A percentile compares a stretch with the other conserved stretches of the same genome.
Evolutionary conservation across 2,113 vertebrate species (phyloP).

Genomic region (Dasyurus viverrinus): DNA sequence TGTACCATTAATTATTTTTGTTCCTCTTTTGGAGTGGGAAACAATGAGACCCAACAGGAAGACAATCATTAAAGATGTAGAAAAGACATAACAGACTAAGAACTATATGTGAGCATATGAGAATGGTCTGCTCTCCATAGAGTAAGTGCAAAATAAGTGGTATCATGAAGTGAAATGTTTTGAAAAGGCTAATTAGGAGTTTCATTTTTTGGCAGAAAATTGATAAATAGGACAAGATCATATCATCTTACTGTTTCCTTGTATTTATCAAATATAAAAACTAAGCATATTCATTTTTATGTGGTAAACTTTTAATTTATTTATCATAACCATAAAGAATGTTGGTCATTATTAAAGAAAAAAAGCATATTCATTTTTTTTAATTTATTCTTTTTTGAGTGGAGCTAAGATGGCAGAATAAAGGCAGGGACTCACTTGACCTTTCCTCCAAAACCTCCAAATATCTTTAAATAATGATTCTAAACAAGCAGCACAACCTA

Average conservation of each 20-base stretch:
- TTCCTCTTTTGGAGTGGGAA: background rate
- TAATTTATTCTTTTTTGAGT: slow-evolving; percentile 57
- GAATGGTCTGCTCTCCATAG: background rate
- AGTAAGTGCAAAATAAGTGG: background rate
- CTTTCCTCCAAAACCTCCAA: no score
- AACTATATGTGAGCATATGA: background rate
- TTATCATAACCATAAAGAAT: slow-evolving; percentile 31
- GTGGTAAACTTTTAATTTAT: slow-evolving; percentile 7
- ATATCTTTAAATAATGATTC: no score
- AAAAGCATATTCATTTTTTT: slow-evolving; percentile 51
- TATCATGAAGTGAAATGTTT: background rate
- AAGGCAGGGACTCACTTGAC: no score
- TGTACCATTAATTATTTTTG: background rate
- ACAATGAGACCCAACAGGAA: background rate
- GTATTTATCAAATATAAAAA: slow-evolving; percentile 11
- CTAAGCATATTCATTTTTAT: slow-evolving; percentile 21
- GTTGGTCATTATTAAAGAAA: slow-evolving; percentile 22
- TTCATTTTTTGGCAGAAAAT: slow-evolving; percentile 5
- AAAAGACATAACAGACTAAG: background rate
- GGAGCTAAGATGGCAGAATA: no score
- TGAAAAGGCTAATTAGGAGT: slow-evolving; percentile 32
- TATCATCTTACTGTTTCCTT: slow-evolving; percentile 38
- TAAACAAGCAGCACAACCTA: no score
- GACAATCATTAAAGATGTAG: background rate
- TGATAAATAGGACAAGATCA: slow-evolving; percentile 35